phyloP scores from a whole-genome alignment of 2,797 vertebrate species.

The Halcyon badia region DNA sequence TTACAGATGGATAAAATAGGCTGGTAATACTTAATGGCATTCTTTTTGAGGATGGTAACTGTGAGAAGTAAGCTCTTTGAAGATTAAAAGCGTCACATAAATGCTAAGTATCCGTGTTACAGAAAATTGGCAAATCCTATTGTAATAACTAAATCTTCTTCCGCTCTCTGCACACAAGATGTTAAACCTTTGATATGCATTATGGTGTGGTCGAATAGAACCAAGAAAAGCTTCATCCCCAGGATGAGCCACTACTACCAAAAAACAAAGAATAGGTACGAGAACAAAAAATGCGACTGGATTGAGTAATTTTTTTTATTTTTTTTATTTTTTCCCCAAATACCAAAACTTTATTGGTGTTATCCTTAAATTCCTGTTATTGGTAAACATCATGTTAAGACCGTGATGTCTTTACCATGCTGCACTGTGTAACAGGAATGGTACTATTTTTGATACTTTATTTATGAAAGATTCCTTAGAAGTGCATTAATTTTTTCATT shows the following conservation, averaged over 20 bases:
- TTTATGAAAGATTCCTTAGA: background rate
- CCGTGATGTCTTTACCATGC: background rate
- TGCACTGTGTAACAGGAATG: background rate
- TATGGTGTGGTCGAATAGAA: background rate
- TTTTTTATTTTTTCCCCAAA: background rate
- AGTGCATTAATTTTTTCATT: background rate
- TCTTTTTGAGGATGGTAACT: conserved; percentile 14
- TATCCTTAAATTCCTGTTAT: background rate
- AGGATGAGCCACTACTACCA: background rate
- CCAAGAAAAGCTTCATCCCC: background rate
- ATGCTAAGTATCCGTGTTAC: conserved; percentile 13
- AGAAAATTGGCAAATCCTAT: conserved; percentile 58
- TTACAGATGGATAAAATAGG: conserved; percentile 26
- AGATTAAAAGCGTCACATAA: conserved; percentile 55
- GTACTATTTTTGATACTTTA: background rate
- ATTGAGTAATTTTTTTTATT: background rate
- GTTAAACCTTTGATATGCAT: background rate
- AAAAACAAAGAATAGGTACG: background rate
- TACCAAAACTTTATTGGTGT: background rate
- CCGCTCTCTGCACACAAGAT: background rate
- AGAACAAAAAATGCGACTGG: background rate
- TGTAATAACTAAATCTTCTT: conserved; percentile 42
- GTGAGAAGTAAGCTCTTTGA: conserved; percentile 53
- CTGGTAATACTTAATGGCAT: conserved; percentile 59
- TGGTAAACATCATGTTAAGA: background rate